These are phyloP conservation scores for Chromobotia macracanthus DNA, from an alignment of 2,797 vertebrate species.

Conservation along the genomic window DNA sequence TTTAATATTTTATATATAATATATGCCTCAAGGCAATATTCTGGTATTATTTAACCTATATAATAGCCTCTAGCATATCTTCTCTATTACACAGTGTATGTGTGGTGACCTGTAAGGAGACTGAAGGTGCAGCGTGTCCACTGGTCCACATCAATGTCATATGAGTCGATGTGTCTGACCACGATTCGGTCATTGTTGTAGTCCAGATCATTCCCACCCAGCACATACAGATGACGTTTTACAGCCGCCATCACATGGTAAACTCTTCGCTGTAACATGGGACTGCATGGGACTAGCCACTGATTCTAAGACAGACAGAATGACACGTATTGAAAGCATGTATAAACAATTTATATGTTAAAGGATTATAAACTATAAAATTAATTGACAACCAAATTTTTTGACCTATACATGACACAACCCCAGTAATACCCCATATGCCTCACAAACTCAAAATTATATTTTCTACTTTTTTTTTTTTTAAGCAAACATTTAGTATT, in stretches of 20 bases:
- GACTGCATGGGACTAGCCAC: conserved; percentile 90
- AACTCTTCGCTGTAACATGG: conserved; percentile 94
- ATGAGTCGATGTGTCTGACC: conserved; percentile 94
- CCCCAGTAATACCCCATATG: neutral
- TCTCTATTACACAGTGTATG: neutral
- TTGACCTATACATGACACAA: neutral
- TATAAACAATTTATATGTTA: conserved; percentile 47
- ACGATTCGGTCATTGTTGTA: conserved; percentile 97
- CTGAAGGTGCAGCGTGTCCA: conserved; percentile 95
- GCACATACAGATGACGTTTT: conserved; percentile 89
- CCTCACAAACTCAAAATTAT: too few relatives aligned
- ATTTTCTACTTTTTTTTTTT: neutral
- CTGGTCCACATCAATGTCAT: conserved; percentile 90
- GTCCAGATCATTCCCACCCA: conserved; percentile 95
- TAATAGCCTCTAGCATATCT: neutral
- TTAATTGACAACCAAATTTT: neutral
- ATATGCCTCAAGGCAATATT: too few relatives aligned
- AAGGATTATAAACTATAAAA: neutral
- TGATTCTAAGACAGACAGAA: conserved; percentile 80
- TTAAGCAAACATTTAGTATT: neutral
- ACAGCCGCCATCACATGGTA: conserved; percentile 97
- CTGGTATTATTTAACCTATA: neutral
- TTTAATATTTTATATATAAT: too few relatives aligned
- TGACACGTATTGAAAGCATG: neutral
- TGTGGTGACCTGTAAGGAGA: conserved; percentile 86